Evolutionary conservation across 2,888 invertebrate genomes (phyloP).

Genomic region (Drosophila siamana): DNA sequence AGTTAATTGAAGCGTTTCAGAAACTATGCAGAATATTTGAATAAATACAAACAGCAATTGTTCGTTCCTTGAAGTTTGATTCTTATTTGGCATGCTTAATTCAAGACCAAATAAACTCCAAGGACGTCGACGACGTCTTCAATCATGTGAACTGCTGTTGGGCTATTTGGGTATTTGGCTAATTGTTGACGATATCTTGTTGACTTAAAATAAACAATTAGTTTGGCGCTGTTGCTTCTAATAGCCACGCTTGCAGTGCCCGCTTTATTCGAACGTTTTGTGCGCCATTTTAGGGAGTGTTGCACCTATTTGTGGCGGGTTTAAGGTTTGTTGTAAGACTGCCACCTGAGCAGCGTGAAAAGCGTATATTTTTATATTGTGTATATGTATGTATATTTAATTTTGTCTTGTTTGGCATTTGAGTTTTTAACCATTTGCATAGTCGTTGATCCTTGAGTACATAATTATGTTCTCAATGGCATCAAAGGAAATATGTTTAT

Average conservation of each 20-base stretch:
- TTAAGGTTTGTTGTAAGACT: slow-evolving; percentile 48
- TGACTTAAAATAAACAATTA: not conserved
- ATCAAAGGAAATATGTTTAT: not conserved
- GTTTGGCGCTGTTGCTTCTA: not conserved
- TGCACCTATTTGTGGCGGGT: slow-evolving; percentile 33
- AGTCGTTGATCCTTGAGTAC: slow-evolving; percentile 21
- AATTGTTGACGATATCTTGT: not conserved
- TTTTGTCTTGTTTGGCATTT: slow-evolving; percentile 35
- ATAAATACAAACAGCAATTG: not conserved
- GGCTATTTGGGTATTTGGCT: not conserved
- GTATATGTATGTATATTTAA: slow-evolving; percentile 43
- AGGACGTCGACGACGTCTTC: not conserved
- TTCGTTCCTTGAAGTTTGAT: not conserved
- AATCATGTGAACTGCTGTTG: not conserved
- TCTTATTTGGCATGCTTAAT: not conserved
- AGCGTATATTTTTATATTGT: too few relatives aligned
- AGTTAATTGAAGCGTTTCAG: not conserved
- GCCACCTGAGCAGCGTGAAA: slow-evolving; percentile 33
- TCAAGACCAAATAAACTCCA: not conserved
- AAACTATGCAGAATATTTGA: not conserved
- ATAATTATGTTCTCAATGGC: not conserved
- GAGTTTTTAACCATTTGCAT: slow-evolving; percentile 31
- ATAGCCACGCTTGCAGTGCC: slow-evolving; percentile 2
- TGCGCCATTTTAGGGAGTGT: slow-evolving; percentile 41
- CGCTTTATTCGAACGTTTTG: slow-evolving; percentile 27